These are phyloP conservation scores for Trachelipus rathkii DNA, from an alignment of 1,140 invertebrate genomes.

Conservation along the genomic window DNA sequence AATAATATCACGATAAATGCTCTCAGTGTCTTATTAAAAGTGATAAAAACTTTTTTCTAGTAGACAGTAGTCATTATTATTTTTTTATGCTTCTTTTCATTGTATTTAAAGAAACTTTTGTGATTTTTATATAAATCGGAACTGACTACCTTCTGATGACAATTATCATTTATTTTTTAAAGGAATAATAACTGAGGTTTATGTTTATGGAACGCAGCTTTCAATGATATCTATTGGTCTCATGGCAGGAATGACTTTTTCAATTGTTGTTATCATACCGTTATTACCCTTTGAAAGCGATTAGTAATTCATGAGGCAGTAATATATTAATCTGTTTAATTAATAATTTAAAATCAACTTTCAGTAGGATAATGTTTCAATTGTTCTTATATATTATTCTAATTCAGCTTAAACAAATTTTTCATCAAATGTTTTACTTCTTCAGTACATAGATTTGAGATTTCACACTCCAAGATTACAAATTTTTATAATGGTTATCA, in stretches of 20 bases:
- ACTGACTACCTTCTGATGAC: too few relatives aligned
- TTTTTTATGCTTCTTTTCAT: too few relatives aligned
- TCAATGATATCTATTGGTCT: conserved; percentile 58
- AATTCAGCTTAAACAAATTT: neutral
- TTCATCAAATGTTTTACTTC: neutral
- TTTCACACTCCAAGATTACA: neutral
- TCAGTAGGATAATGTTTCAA: neutral
- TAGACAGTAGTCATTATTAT: too few relatives aligned
- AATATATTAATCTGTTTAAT: neutral
- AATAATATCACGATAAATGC: too few relatives aligned
- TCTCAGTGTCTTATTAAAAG: too few relatives aligned
- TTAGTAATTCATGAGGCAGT: conserved; percentile 2
- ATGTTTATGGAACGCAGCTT: conserved; percentile 77
- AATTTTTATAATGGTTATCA: neutral
- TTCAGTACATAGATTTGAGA: neutral
- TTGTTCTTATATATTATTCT: neutral
- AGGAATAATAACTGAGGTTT: conserved; percentile 58
- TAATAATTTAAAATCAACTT: neutral
- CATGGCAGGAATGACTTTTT: neutral
- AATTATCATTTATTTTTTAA: neutral
- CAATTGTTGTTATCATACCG: neutral
- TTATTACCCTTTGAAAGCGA: neutral
- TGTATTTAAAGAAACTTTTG: too few relatives aligned
- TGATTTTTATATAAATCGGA: too few relatives aligned
- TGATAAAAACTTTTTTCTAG: too few relatives aligned